Base-by-base conservation (phyloP, 1,140 invertebrate genomes). In the Penaeus indicus region DNA sequence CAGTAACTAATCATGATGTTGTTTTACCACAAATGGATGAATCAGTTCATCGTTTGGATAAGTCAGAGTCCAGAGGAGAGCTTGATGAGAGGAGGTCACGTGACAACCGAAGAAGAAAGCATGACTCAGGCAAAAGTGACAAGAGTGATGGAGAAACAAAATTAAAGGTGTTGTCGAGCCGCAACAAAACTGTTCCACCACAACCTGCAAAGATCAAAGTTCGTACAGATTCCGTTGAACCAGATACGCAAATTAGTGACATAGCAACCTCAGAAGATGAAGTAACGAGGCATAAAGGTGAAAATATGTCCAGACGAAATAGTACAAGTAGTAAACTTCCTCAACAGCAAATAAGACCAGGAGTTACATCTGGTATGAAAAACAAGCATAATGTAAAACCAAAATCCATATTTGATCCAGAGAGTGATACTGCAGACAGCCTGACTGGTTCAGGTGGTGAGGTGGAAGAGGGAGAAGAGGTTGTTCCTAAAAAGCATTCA, bases 51-150 rank as follows among this genome's bases (percentile, higher is more conserved):
- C 77, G 61, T 47, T 91, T 88, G 64, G 90, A 91, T 63, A 84
- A 89, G 69, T 25, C 91, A 78, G 82, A 90, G 47, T 78, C 88
- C 80, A 69, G 91, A 63, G 87, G 91, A 83, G 86, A 91, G 80
- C 82, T 90, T 54, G 87, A 92, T 72, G 84, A 92, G 69, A 90
- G 89, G 88, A 90, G 90, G 25, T 60, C 75, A 32, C 82, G 84
- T 90, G 95, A 95, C 91, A 95, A 95, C 75, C 96, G 91, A 10
- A 89, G 91, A 32, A 92, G 91, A 63, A 92, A 97, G 92, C 97
- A 97, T 93, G 90, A 91, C 72, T 90, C 89, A 27, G 90, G 90
- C 19, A 91, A 90, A 42, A 90, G 88, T 79, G 90, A 91, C 8
- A 90, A 90, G 83, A 88, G 84, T 54, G 90, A 89, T 19, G 78